Percentiles rank a stretch among this genome's conserved stretches.
Conservation (phyloP, 2,888 invertebrate species). For the Morinoia aosen region DNA sequence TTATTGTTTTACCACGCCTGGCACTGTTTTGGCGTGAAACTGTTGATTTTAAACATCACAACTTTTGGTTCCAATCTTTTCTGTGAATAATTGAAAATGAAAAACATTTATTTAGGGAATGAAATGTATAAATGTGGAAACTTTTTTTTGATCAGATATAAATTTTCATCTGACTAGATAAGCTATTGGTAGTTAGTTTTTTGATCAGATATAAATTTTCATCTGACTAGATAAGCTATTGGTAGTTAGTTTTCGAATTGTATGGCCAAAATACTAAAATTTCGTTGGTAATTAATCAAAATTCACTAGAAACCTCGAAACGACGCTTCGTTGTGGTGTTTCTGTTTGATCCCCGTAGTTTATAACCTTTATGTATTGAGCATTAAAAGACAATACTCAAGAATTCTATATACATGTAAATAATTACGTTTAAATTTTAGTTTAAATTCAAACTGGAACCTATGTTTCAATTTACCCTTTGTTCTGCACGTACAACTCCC, state of each 20-base stretch:
- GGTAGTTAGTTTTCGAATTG: background rate
- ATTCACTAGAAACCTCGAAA: background rate
- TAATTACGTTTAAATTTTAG: no score
- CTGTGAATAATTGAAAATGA: no score
- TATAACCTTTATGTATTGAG: background rate
- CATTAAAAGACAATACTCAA: background rate
- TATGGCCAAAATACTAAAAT: background rate
- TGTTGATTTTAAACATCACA: no score
- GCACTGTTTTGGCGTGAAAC: no score
- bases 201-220: background rate
- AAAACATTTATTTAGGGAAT: background rate
- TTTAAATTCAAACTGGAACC: background rate
- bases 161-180: background rate
- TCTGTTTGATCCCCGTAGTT: background rate
- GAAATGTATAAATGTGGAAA: background rate
- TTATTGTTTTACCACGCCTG: no score
- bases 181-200: background rate
- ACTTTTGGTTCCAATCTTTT: no score
- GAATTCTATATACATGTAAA: background rate
- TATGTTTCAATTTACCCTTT: background rate
- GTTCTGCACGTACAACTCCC: background rate
- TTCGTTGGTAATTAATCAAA: background rate
- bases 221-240: background rate
- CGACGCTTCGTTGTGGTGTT: background rate
- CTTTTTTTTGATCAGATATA: background rate